Conservation (phyloP, 1,140 invertebrate genomes). For the Musca domestica region DNA sequence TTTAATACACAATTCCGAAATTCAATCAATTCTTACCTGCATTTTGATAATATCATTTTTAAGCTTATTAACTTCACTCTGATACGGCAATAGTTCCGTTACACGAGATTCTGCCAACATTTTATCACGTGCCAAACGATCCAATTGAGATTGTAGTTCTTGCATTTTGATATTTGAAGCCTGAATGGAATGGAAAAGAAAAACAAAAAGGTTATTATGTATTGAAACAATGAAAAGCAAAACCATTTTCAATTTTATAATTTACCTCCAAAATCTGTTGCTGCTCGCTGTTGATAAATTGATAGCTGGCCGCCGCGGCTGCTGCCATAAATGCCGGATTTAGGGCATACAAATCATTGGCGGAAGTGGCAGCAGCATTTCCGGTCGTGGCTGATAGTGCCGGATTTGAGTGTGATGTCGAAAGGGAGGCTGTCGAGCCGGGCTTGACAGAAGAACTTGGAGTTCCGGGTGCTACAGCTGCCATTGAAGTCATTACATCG, state of each 20-base stretch:
- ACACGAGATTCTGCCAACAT: slow-evolving; percentile 57
- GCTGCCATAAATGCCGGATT: slow-evolving; percentile 34
- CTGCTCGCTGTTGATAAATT: slow-evolving; percentile 48
- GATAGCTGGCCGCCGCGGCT: slow-evolving; percentile 40
- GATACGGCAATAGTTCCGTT: slow-evolving; percentile 55
- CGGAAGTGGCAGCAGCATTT: not conserved
- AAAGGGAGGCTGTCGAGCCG: not conserved
- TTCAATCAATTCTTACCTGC: slow-evolving; percentile 41
- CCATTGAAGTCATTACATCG: slow-evolving; percentile 45
- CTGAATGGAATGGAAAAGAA: slow-evolving; percentile 25
- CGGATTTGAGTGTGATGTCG: slow-evolving; percentile 30
- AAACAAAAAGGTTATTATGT: slow-evolving; percentile 13
- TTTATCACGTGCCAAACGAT: slow-evolving; percentile 57
- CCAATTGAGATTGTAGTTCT: slow-evolving; percentile 47
- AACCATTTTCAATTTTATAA: not conserved
- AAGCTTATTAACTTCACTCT: slow-evolving; percentile 55
- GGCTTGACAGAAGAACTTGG: slow-evolving; percentile 20
- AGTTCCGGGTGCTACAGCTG: slow-evolving; percentile 33
- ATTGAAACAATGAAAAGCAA: not conserved
- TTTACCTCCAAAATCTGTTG: slow-evolving; percentile 49
- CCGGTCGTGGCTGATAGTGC: not conserved
- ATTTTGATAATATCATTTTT: slow-evolving; percentile 57
- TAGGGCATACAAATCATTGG: slow-evolving; percentile 24
- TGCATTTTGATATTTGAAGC: slow-evolving; percentile 54
- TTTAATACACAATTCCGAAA: too few species aligned